Percentiles rank a stretch among this genome's conserved stretches.
phyloP scores from a whole-genome alignment of 2,113 vertebrate species.

The Phalacrocorax brasilianus region DNA sequence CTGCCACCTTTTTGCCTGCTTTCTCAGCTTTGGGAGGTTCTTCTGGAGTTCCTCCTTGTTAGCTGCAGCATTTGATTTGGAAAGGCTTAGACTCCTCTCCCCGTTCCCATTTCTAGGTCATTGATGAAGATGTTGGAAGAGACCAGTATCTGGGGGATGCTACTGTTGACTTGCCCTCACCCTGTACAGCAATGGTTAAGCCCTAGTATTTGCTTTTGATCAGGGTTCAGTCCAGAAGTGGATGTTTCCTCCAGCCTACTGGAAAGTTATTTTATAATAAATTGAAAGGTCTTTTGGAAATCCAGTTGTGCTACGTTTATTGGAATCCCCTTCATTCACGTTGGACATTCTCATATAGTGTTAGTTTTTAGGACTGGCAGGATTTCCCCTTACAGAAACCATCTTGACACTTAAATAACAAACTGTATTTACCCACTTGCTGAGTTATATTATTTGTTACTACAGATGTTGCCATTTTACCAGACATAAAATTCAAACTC shows the following conservation, averaged over 20 bases:
- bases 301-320: fast-evolving
- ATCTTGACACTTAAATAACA: not conserved
- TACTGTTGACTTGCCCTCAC: not conserved
- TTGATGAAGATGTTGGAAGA: not conserved
- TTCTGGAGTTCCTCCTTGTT: not conserved
- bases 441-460: not conserved
- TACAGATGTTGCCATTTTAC: not conserved
- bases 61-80: not conserved
- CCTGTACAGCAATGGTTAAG: not conserved
- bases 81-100: not conserved
- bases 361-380: not conserved
- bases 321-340: not conserved
- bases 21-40: not conserved
- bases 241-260: not conserved
- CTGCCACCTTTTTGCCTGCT: not conserved
- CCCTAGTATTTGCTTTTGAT: not conserved
- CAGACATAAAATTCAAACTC: not conserved
- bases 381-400: not conserved
- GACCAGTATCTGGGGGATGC: not conserved
- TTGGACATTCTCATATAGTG: fast-evolving
- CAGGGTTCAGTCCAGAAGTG: not conserved
- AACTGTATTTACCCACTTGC: not conserved
- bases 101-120: not conserved
- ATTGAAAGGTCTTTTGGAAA: not conserved
- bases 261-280: not conserved